Base-by-base conservation (phyloP, 2,888 invertebrate species). In the Xestobium rufovillosum region DNA sequence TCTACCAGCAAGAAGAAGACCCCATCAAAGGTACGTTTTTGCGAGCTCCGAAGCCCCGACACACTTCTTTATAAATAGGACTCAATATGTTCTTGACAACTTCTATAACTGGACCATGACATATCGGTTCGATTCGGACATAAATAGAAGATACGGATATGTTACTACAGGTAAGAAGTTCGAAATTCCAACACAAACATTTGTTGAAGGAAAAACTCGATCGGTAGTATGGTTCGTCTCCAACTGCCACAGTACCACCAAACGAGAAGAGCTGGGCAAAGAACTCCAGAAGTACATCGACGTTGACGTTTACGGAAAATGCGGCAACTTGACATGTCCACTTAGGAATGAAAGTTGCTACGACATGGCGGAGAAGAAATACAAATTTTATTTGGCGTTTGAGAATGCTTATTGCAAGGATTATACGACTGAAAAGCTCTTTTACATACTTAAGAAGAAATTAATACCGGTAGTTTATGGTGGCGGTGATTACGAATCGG, bases 271-370 rank as follows among this genome's bases (percentile, higher is more conserved):
- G 4, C 57, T 71, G 36, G 67, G 65, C 4, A 38, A 56, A 34
- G 72, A 70, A 41, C 56, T 85, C 27, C 62, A 68, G 30, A 68
- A 70, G 40, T 62, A 72, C 53, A 70, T 83, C 10, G 47, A 63
- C 2, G 70, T 81, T 9, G 78, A 80, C 53, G 66, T 80, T 12
- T 80, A 68, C 51, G 81, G 80, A n/a, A 53, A 51, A 1, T 83
- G 82, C 54, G 78, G 79, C 1, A 45, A 50, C 0, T 46, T 59
- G 2, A 58, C 48, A 49, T 70, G 61, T 36, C 45, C 53, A 1
- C 48, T 43, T 31, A 34, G 36, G 4, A 25, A 41, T 4, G 34
- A 42, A 29, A 54, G 61, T 37, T 73, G 72, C 47, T 71, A 69
- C 47, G 57, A 66, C 13, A 66, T 69, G 65, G 58, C 73, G 31